Percentiles rank a stretch among this genome's conserved stretches.
phyloP scores from a whole-genome alignment of 2,113 vertebrate genomes.

The Ceyx melanurus region DNA sequence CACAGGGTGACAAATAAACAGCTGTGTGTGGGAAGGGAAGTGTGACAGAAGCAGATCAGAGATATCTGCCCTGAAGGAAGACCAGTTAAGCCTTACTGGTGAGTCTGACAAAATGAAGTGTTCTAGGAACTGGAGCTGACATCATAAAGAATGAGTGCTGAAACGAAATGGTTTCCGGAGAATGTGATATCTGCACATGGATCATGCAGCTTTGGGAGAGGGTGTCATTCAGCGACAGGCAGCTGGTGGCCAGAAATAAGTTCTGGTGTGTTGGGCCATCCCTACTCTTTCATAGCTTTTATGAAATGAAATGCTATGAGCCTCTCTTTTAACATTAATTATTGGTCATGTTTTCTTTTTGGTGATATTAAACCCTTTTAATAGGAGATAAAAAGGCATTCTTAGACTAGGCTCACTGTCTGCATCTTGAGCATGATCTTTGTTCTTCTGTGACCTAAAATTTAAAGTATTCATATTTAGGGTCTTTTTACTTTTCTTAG shows the following conservation, averaged over 20 bases:
- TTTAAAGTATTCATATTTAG: neutral
- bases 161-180: neutral
- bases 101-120: neutral
- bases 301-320: neutral
- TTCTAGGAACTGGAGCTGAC: neutral
- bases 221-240: neutral
- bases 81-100: neutral
- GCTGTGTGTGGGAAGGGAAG: neutral
- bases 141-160: neutral
- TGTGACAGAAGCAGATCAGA: neutral
- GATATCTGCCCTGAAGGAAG: neutral
- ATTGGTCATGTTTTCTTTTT: neutral
- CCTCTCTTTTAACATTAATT: neutral
- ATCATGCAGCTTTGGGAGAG: neutral
- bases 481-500: neutral
- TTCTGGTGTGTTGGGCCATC: neutral
- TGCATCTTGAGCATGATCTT: neutral
- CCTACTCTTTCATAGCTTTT: neutral
- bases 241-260: neutral
- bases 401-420: neutral
- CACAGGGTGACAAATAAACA: neutral
- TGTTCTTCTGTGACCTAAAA: neutral
- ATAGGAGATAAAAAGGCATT: neutral
- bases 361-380: neutral
- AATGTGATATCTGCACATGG: neutral